A percentile compares a stretch with the other conserved stretches of the same genome.
Conservation (phyloP, 2,113 vertebrate genomes). For the Solea solea region DNA sequence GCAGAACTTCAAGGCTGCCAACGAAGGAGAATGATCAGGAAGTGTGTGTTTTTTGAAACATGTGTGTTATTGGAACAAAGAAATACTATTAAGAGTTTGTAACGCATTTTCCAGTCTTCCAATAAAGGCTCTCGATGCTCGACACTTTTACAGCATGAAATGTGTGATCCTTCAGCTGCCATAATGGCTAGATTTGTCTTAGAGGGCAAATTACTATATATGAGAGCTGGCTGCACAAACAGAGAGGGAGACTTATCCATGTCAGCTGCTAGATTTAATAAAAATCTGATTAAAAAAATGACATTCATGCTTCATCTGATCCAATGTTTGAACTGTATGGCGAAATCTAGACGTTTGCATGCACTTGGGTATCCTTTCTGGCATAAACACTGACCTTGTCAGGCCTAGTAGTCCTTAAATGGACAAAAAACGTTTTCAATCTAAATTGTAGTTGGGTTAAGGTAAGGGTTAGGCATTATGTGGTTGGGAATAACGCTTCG, state of each 20-base stretch:
- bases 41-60: slow-evolving; percentile 23
- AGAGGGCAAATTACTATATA: background rate
- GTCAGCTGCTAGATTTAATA: slow-evolving; percentile 26
- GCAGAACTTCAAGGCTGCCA: slow-evolving; percentile 13
- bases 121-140: slow-evolving; percentile 2
- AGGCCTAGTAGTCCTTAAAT: too few relatives aligned
- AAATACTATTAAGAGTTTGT: slow-evolving; percentile 7
- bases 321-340: background rate
- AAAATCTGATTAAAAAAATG: slow-evolving; percentile 41
- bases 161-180: slow-evolving; percentile 23
- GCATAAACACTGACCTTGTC: too few relatives aligned
- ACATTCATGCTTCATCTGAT: slow-evolving; percentile 3
- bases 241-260: slow-evolving; percentile 10
- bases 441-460: too few relatives aligned
- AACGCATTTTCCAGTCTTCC: slow-evolving; percentile 2
- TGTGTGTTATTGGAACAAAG: slow-evolving; percentile 12
- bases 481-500: too few relatives aligned
- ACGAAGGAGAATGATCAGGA: slow-evolving; percentile 5
- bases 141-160: slow-evolving; percentile 27
- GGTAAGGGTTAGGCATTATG: too few relatives aligned
- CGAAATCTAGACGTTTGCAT: too few relatives aligned
- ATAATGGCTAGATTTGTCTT: slow-evolving; percentile 18
- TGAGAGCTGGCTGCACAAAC: slow-evolving; percentile 9
- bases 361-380: too few relatives aligned
- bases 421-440: too few relatives aligned